A percentile compares a stretch with the other conserved stretches of the same genome.
These are phyloP conservation scores for Drosophila gaucha DNA, from an alignment of 2,888 invertebrate genomes.

Conservation along the genomic window DNA sequence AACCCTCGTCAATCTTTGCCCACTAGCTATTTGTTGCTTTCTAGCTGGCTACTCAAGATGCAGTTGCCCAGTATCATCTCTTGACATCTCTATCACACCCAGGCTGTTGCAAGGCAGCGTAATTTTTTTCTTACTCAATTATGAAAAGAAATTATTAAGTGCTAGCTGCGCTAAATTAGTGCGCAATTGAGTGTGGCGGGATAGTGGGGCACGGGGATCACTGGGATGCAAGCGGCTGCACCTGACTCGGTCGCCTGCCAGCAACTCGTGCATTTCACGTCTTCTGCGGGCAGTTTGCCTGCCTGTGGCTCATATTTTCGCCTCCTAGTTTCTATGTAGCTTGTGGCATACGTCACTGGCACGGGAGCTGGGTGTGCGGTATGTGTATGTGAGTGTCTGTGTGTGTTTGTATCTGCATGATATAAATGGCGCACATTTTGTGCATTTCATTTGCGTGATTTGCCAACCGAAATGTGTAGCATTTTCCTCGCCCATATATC, in stretches of 20 bases:
- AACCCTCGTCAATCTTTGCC: conserved; percentile 26
- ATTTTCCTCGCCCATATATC: conserved; percentile 47
- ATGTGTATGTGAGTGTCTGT: conserved; percentile 5
- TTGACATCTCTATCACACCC: conserved; percentile 52
- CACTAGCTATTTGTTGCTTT: conserved; percentile 10
- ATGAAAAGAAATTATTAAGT: conserved; percentile 80
- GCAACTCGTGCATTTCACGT: conserved; percentile 43
- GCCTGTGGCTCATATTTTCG: conserved; percentile 62
- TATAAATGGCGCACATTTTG: conserved; percentile 79
- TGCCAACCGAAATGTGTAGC: conserved; percentile 70
- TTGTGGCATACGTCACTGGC: conserved; percentile 45
- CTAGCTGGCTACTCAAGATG: conserved; percentile 18
- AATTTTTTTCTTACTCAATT: conserved; percentile 61
- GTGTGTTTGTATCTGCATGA: conserved; percentile 41
- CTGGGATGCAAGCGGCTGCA: neutral
- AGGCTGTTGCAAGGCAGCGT: conserved; percentile 22
- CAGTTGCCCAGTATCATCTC: conserved; percentile 30
- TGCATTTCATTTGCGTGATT: conserved; percentile 80
- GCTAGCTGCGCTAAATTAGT: conserved; percentile 79
- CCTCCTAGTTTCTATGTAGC: conserved; percentile 41
- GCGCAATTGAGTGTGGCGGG: conserved; percentile 76
- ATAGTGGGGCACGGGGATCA: conserved; percentile 14
- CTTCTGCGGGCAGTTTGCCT: conserved; percentile 46
- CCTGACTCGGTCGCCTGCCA: conserved; percentile 21
- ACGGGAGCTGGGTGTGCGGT: neutral